Conservation (phyloP, 2,888 invertebrate species). For the Hartigia nigra region DNA sequence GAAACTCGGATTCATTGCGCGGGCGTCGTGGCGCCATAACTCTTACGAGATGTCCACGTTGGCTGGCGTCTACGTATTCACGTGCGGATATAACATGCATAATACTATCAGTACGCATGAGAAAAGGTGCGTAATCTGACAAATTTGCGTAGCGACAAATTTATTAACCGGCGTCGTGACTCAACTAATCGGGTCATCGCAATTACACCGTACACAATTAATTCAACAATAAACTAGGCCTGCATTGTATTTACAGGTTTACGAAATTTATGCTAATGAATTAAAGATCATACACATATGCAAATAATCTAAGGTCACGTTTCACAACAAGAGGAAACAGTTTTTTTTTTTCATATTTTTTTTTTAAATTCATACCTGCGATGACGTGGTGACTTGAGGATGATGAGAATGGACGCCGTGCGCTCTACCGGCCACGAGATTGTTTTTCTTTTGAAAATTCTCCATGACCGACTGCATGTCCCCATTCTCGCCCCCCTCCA, state of each 20-base stretch:
- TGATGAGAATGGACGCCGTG: slow-evolving; percentile 52
- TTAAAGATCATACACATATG: background rate
- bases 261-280: background rate
- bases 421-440: slow-evolving; percentile 56
- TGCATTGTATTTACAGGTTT: background rate
- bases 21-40: background rate
- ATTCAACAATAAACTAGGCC: background rate
- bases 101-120: background rate
- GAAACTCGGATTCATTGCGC: background rate
- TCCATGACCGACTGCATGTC: slow-evolving; percentile 79
- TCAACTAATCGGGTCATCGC: background rate
- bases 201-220: background rate
- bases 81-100: background rate
- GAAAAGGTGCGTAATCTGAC: background rate
- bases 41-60: background rate
- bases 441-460: slow-evolving; percentile 77
- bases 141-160: background rate
- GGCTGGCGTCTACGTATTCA: background rate
- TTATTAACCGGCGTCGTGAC: background rate
- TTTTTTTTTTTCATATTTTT: slow-evolving; percentile 9
- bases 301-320: background rate
- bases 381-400: slow-evolving; percentile 70
- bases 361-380: slow-evolving; percentile 65
- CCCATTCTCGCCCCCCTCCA: slow-evolving; percentile 71
- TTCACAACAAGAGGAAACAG: background rate